A percentile compares a stretch with the other conserved stretches of the same genome.
These are phyloP conservation scores for Bombus sylvicola DNA, from an alignment of 1,140 invertebrate species.

Conservation along the genomic window DNA sequence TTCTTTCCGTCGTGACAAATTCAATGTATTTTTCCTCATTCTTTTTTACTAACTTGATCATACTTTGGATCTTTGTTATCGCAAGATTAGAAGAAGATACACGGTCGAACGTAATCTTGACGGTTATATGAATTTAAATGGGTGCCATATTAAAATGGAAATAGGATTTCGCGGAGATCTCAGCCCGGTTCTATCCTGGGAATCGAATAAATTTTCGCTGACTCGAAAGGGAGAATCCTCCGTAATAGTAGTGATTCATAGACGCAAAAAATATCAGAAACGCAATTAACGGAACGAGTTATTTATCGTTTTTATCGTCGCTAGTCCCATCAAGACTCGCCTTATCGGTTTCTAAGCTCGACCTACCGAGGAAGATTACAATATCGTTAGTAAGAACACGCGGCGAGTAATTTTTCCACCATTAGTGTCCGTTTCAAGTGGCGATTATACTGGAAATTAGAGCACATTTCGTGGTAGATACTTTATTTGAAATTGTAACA, in stretches of 20 bases:
- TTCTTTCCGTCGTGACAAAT: background rate
- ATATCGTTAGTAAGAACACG: background rate
- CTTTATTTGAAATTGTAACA: background rate
- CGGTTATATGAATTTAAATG: background rate
- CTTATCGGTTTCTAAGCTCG: background rate
- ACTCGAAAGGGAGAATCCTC: background rate
- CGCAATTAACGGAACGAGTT: background rate
- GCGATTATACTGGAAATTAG: background rate
- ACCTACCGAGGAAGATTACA: background rate
- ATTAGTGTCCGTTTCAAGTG: too few species aligned
- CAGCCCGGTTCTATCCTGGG: background rate
- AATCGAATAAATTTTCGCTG: slow-evolving; percentile 21
- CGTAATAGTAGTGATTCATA: background rate
- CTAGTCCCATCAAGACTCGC: background rate
- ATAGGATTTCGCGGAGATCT: background rate
- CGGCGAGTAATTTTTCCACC: background rate
- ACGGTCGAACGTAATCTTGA: background rate
- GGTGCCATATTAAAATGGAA: slow-evolving; percentile 33
- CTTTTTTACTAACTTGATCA: background rate
- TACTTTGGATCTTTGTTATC: background rate
- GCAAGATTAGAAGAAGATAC: background rate
- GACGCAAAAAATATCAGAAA: too few species aligned
- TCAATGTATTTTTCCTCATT: background rate
- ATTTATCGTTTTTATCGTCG: slow-evolving; percentile 14
- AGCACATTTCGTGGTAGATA: background rate